Conservation (phyloP, 2,113 vertebrate genomes). For the Solenodon paradoxus region DNA sequence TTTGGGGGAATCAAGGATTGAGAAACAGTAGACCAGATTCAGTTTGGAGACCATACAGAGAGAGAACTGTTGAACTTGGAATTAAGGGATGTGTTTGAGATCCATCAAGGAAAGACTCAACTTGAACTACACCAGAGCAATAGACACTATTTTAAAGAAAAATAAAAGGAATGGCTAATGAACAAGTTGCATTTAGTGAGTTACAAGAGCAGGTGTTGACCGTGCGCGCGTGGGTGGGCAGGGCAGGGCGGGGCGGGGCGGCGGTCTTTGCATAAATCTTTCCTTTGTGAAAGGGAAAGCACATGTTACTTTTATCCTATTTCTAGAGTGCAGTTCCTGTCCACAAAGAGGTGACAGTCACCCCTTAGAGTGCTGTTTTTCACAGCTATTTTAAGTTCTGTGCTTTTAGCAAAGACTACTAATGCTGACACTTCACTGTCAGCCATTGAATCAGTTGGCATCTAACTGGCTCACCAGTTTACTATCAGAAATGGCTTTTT, state of each 20-base stretch:
- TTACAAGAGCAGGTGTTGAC: background rate
- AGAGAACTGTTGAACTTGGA: background rate
- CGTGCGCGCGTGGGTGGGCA: background rate
- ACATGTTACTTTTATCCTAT: background rate
- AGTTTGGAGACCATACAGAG: background rate
- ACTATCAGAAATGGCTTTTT: background rate
- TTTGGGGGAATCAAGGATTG: background rate
- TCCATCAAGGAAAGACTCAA: background rate
- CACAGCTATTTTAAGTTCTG: background rate
- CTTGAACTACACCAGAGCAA: background rate
- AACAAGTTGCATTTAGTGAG: background rate
- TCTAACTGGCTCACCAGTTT: conserved; percentile 38
- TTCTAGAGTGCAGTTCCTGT: background rate
- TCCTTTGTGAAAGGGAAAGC: background rate
- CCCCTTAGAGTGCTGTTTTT: background rate
- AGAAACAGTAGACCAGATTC: background rate
- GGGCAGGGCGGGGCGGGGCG: background rate
- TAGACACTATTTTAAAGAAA: background rate
- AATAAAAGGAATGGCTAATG: background rate
- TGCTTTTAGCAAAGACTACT: background rate
- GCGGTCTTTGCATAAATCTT: background rate
- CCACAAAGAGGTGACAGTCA: background rate
- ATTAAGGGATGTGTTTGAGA: background rate
- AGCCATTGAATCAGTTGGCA: background rate
- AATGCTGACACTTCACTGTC: conserved; percentile 40